Percentiles rank a stretch among this genome's conserved stretches.
Evolutionary conservation across 2,888 invertebrate species (phyloP).

Genomic region (Chironomus tentans): DNA sequence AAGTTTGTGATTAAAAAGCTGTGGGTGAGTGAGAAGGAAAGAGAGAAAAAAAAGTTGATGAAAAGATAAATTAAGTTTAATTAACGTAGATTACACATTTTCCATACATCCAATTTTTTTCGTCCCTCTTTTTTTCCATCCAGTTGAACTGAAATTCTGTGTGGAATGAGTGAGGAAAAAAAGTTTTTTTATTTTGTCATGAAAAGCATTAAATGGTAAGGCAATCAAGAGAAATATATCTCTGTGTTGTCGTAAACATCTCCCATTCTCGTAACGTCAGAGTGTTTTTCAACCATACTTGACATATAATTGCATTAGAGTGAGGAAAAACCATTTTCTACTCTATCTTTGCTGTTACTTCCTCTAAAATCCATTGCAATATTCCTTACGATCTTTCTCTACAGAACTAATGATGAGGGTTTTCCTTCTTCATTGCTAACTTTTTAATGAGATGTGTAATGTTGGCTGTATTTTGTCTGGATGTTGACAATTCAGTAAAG

Average conservation of each 20-base stretch:
- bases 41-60: constrained; percentile 18
- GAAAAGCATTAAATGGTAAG: constrained; percentile 7
- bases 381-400: not conserved
- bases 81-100: constrained; percentile 26
- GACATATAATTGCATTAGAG: constrained; percentile 14
- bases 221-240: constrained; percentile 1
- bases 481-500: too few species aligned
- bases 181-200: not conserved
- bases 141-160: not conserved
- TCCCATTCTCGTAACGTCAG: not conserved
- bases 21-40: not conserved
- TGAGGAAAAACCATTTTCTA: constrained; percentile 21
- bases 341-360: not conserved
- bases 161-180: not conserved
- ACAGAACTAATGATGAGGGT: constrained; percentile 20
- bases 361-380: not conserved
- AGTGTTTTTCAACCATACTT: constrained; percentile 4
- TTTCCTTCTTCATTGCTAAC: not conserved
- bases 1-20: constrained; percentile 24
- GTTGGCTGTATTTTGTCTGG: too few species aligned
- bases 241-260: constrained; percentile 7
- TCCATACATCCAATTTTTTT: constrained; percentile 1
- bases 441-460: too few species aligned
- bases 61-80: constrained; percentile 26
- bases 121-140: not conserved